A percentile compares a stretch with the other conserved stretches of the same genome.
These are phyloP conservation scores for Leptonema lineaticorne DNA, from an alignment of 1,140 invertebrate species.

Conservation along the genomic window DNA sequence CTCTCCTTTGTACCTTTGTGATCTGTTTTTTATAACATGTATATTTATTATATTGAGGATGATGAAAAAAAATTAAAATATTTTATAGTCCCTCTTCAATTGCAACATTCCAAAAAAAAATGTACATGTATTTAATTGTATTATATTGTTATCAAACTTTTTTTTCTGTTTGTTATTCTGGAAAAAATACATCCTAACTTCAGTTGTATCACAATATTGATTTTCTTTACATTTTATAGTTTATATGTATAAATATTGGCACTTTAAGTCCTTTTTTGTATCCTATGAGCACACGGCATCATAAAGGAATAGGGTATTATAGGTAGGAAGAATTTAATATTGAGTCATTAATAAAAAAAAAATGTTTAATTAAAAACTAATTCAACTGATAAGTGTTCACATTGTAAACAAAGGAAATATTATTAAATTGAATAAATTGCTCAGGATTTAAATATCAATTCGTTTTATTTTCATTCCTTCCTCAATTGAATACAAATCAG, in stretches of 20 bases:
- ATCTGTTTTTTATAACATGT: constrained; percentile 4
- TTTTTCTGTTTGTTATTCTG: neutral
- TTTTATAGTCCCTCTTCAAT: neutral
- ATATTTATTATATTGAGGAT: constrained; percentile 1
- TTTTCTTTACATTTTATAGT: constrained; percentile 3
- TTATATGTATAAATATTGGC: neutral
- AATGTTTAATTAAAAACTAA: constrained; percentile 39
- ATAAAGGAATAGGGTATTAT: constrained; percentile 39
- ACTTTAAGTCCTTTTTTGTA: neutral
- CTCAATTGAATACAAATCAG: no score
- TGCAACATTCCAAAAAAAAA: neutral
- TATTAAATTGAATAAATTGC: constrained; percentile 40
- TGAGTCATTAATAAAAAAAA: constrained; percentile 41
- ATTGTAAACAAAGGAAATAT: constrained; percentile 40
- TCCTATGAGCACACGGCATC: constrained; percentile 4
- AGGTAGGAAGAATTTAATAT: constrained; percentile 42
- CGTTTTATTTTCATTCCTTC: neutral
- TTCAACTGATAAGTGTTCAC: constrained; percentile 42
- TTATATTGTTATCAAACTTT: constrained; percentile 10
- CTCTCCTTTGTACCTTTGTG: constrained; percentile 5
- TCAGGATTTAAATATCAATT: constrained; percentile 39
- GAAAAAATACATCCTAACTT: neutral
- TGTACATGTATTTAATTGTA: constrained; percentile 1
- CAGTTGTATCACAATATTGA: neutral
- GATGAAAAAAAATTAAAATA: neutral